Percentiles rank a stretch among this genome's conserved stretches.
phyloP scores from a whole-genome alignment of 2,888 invertebrate species.

The Apodemia mormo region DNA sequence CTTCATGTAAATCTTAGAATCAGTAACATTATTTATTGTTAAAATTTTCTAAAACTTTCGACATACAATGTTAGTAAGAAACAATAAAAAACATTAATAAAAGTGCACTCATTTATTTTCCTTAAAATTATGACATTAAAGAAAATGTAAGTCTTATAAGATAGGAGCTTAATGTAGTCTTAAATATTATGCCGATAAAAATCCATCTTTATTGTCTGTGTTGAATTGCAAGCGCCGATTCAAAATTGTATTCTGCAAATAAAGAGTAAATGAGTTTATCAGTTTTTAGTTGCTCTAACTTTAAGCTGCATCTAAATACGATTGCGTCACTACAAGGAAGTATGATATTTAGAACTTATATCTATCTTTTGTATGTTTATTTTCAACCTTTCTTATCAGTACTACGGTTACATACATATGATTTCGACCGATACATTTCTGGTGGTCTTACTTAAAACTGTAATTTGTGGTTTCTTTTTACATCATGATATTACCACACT shows the following conservation, averaged over 20 bases:
- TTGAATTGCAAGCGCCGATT: conserved; percentile 60
- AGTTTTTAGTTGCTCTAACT: too few species aligned
- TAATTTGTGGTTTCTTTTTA: too few species aligned
- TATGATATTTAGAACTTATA: too few species aligned
- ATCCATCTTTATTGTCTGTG: conserved; percentile 50
- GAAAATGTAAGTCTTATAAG: neutral
- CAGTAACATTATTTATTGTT: neutral
- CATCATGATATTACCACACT: too few species aligned
- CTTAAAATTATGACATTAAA: neutral
- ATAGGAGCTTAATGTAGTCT: neutral
- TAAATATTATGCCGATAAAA: conserved; percentile 53
- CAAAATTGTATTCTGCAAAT: conserved; percentile 49
- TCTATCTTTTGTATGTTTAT: too few species aligned
- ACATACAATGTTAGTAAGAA: neutral
- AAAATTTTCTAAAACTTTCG: neutral
- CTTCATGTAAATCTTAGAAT: neutral
- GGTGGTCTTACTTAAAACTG: too few species aligned
- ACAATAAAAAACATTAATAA: neutral
- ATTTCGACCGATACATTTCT: too few species aligned
- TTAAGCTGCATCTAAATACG: too few species aligned
- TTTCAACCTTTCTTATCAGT: too few species aligned
- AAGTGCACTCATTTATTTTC: neutral
- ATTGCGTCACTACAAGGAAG: too few species aligned
- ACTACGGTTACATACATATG: too few species aligned
- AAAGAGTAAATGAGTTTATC: neutral